Evolutionary conservation across 2,888 invertebrate species (phyloP), one percentile per base, ranked within the genome.

Genomic region (Electrophaes corylata): DNA sequence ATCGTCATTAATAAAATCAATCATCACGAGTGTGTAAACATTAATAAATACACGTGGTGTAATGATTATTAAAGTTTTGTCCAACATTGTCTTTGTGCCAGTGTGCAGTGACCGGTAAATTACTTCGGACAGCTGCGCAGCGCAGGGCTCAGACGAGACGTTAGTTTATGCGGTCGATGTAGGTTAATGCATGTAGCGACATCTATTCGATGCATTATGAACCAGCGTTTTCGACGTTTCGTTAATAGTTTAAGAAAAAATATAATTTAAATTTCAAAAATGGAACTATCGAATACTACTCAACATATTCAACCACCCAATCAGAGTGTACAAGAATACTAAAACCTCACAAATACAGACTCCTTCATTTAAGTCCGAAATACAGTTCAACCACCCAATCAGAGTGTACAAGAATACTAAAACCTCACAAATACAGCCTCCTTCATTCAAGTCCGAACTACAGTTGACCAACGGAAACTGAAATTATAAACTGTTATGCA

Each of bases 101-200:
- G 60, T 67, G 68, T 71, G 71, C 63, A 67, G 71, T 71, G 53
- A 56, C 66, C 71, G 69, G 74, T 82, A 79, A 87, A 82, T 83
- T 79, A 86, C 82, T 69, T 62, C 74, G 57, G 78, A 83, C 84
- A 86, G 86, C 85, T 86, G 84, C 70, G 37, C 72, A 59, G 83
- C 70, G 73, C 60, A 56, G 47, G 71, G 8, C 71, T 71, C 69
- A 66, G 72, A 69, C 73, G 75, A 44, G 26, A 20, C 56, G 57
- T 69, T 63, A 72, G 77, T 79, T 78, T 80, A 72, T 74, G 64
- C 62, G 71, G 67, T 68, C 69, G 68, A 83, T 83, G 66, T 83
- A 82, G 85, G 84, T 87, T 86, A 84, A 78, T 79, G 75, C 78
- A 73, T 62, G 72, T 76, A 86, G 80, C 86, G 88, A 79, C 89